These are phyloP conservation scores for Larimichthys crocea DNA, from an alignment of 2,113 vertebrate species.

Conservation along the genomic window DNA sequence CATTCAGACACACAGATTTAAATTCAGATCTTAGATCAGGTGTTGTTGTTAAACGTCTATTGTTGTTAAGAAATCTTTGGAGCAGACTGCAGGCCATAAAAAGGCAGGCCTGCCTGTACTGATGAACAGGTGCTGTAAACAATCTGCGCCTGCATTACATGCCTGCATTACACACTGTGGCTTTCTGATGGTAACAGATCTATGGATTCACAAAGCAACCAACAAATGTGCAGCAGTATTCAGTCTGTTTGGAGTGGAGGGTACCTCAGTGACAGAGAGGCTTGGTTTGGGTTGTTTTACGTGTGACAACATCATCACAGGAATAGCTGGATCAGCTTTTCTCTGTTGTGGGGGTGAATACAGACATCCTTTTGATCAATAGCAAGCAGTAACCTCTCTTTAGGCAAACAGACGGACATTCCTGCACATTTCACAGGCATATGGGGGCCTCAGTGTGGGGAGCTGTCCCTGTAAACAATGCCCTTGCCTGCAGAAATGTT, in stretches of 20 bases:
- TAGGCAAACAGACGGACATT: conserved; percentile 54
- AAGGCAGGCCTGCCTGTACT: conserved; percentile 35
- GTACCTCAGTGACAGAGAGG: neutral
- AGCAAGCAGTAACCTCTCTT: conserved; percentile 32
- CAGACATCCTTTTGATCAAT: conserved; percentile 21
- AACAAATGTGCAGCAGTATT: neutral
- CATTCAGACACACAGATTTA: neutral
- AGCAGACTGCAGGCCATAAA: neutral
- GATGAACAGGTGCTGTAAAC: conserved; percentile 68
- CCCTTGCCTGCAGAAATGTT: conserved; percentile 18
- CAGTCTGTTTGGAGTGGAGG: neutral
- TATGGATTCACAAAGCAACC: neutral
- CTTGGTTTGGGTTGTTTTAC: conserved; percentile 1
- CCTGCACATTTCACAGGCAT: conserved; percentile 37
- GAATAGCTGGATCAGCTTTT: conserved; percentile 62
- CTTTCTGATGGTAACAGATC: conserved; percentile 5
- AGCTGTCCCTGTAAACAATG: conserved; percentile 41
- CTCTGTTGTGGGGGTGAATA: neutral
- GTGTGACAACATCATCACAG: conserved; percentile 38
- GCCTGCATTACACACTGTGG: conserved; percentile 3
- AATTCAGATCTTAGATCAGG: neutral
- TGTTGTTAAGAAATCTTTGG: neutral
- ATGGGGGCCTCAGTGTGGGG: conserved; percentile 49
- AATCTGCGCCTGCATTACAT: conserved; percentile 1
- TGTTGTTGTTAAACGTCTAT: accelerated